Conservation (phyloP, 2,797 vertebrate genomes). For the Ibycter americanus region DNA sequence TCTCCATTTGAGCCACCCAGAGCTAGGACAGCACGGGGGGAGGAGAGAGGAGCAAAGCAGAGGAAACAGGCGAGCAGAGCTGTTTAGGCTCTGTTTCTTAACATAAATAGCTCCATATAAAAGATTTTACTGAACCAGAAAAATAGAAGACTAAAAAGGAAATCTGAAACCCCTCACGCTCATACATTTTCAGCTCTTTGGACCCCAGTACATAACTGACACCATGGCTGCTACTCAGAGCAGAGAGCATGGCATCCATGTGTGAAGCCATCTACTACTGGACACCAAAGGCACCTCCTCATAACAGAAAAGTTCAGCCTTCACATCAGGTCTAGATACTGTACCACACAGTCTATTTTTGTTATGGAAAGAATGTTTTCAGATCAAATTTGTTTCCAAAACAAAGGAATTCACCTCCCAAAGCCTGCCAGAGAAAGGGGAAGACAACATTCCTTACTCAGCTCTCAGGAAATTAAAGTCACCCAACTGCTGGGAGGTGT, state of each 20-base stretch:
- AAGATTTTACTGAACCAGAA: neutral
- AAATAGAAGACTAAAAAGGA: neutral
- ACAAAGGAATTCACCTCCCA: slow-evolving; percentile 12
- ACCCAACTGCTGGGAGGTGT: neutral
- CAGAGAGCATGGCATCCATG: neutral
- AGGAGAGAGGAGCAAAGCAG: neutral
- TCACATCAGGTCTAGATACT: neutral
- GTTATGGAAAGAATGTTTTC: neutral
- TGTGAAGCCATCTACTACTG: neutral
- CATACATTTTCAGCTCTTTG: neutral
- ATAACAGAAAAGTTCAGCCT: neutral
- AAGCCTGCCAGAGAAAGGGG: neutral
- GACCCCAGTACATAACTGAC: neutral
- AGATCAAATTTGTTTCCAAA: slow-evolving; percentile 2
- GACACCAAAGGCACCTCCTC: neutral
- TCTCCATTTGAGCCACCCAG: neutral
- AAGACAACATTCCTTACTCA: neutral
- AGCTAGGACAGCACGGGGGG: neutral
- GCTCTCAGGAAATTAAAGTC: slow-evolving; percentile 53
- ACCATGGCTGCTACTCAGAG: neutral
- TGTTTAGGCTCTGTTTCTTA: neutral
- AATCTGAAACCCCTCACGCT: neutral
- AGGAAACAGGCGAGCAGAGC: neutral
- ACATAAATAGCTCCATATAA: neutral
- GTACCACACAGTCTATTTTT: neutral